Evolutionary conservation across 2,888 invertebrate genomes (phyloP), one percentile per base, ranked within the genome.

Genomic region (Lasioglossum calceatum): DNA sequence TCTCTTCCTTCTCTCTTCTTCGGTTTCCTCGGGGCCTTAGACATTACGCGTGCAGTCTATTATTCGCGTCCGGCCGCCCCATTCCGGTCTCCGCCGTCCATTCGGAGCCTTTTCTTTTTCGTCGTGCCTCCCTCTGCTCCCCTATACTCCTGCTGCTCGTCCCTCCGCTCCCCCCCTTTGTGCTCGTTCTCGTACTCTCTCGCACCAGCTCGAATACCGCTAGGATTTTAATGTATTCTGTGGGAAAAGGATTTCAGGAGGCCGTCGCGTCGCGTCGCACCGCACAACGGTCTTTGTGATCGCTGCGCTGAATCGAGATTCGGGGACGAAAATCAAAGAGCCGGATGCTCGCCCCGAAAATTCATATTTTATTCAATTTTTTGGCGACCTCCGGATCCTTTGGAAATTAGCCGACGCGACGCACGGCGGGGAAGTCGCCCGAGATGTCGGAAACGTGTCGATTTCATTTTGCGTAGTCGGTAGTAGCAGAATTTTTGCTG

Each of bases 81-180:
- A 82, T 86, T 84, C 87, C 82, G 82, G 78, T 86, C 86, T 82
- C n/a, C 5, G n/a, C 5, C 71, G 42, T 81, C 87, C 85, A 84
- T 90, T 84, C 86, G 78, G 79, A 84, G 80, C 70, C 84, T 79
- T 81, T 86, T 81, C 84, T 82, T 84, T 73, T 67, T 79, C 73
- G 39, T 42, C 82, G 50, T 64, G 32, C 64, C 64, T 64, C 64
- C 64, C 64, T 8, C 73, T 39, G 27, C n/a, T 42, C 71, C 32
- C 50, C 58, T 58, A 12, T n/a, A 12, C n/a, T 58, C 58, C 58
- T 54, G 50, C 58, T 58, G 10, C 50, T 23, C 50, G 19, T n/a
- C 58, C 58, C n/a, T 10, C 58, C 12, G 12, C 74, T 50, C 67
- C 61, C 71, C 76, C 73, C 47, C 79, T 82, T 80, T 81, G 54